Percentiles rank a stretch among this genome's conserved stretches.
Conservation (phyloP, 2,888 invertebrate genomes). For the Drosophila testacea region DNA sequence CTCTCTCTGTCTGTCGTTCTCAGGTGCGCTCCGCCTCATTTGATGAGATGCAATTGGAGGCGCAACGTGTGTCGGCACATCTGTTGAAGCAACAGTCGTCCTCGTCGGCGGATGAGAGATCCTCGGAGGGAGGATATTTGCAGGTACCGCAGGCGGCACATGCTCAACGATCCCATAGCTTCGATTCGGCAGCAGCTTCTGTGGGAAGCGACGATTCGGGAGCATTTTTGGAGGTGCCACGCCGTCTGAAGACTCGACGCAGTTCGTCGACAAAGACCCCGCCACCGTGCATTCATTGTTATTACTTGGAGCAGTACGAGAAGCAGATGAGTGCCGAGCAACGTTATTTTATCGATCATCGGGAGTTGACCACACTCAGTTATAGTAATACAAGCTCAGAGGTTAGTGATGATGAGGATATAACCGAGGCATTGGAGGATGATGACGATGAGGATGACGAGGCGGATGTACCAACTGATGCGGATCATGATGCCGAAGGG, state of each 20-base stretch:
- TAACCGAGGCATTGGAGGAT: constrained; percentile 38
- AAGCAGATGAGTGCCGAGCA: constrained; percentile 86
- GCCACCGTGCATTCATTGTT: constrained; percentile 91
- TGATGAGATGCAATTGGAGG: constrained; percentile 94
- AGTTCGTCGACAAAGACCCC: constrained; percentile 89
- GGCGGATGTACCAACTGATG: constrained; percentile 60
- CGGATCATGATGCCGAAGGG: neutral
- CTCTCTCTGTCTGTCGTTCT: neutral
- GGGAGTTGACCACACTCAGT: constrained; percentile 85
- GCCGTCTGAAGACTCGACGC: constrained; percentile 88
- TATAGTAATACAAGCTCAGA: constrained; percentile 86
- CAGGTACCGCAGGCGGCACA: constrained; percentile 88
- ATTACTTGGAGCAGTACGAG: constrained; percentile 91
- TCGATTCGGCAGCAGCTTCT: constrained; percentile 90
- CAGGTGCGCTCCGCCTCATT: constrained; percentile 94
- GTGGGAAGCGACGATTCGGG: constrained; percentile 89
- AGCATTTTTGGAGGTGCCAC: constrained; percentile 87
- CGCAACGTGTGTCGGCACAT: constrained; percentile 86
- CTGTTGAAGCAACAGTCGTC: constrained; percentile 82
- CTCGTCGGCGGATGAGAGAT: constrained; percentile 84
- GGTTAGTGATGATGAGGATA: constrained; percentile 85
- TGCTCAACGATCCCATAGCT: constrained; percentile 91
- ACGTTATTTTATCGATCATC: constrained; percentile 82
- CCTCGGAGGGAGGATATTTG: constrained; percentile 85
- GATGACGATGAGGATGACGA: constrained; percentile 80